Evolutionary conservation across 2,113 vertebrate species (phyloP).

Genomic region (Romanogobio albipinnatus): DNA sequence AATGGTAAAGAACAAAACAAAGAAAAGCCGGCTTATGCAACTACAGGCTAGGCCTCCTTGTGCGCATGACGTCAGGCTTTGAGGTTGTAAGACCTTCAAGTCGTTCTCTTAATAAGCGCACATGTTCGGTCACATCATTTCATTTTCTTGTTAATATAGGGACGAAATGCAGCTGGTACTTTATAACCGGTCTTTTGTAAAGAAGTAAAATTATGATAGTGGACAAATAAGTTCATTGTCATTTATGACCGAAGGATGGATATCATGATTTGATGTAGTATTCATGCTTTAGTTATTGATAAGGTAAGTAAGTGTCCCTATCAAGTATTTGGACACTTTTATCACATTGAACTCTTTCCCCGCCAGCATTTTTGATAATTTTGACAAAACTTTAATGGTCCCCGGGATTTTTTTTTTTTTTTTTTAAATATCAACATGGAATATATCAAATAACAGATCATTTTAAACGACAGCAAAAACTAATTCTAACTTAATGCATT

Average conservation of each 20-base stretch:
- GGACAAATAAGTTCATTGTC: background rate
- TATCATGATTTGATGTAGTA: background rate
- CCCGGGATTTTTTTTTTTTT: too few species aligned
- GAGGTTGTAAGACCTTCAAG: background rate
- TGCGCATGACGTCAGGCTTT: slow-evolving; percentile 26
- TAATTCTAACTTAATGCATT: too few species aligned
- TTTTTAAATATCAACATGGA: too few species aligned
- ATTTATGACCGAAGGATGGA: background rate
- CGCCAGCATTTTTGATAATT: too few species aligned
- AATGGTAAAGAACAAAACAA: too few species aligned
- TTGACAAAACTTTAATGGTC: too few species aligned
- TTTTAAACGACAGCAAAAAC: too few species aligned
- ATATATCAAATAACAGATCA: too few species aligned
- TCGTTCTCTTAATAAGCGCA: background rate
- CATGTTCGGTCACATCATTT: background rate
- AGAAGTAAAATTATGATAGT: background rate
- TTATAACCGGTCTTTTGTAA: background rate
- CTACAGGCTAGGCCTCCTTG: too few species aligned
- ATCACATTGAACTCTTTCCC: background rate
- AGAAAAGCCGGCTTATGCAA: too few species aligned
- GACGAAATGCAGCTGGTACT: background rate
- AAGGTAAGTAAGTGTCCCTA: background rate
- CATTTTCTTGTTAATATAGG: background rate
- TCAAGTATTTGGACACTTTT: background rate
- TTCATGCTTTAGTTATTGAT: background rate